Base-by-base conservation (phyloP, 2,888 invertebrate species). In the Tridacna crocea region DNA sequence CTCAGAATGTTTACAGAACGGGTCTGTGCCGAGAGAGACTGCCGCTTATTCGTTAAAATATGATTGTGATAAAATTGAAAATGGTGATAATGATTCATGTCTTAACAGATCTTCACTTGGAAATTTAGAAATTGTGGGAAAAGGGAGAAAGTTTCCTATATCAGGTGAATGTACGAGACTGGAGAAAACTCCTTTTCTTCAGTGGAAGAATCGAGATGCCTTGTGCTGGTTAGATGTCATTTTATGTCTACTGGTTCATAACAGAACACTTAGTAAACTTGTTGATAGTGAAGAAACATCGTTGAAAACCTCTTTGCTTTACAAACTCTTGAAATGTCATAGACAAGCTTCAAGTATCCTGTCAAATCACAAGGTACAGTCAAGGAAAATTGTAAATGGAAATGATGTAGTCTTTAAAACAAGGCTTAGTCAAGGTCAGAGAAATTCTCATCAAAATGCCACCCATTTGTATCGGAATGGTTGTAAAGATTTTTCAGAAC, bases 191-290 rank as follows among this genome's bases (percentile, higher is more conserved):
- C 36, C 17, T 10, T 92, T 88, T 83, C 85, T 91, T 47, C 94
- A 93, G 80, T 94, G 94, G 94, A 88, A 88, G 77, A 94, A 94
- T 75, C 87, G 89, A 61, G 93, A 93, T 74, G 92, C 93, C 10
- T 85, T 94, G 58, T 94, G 94, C 80, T 94, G 94, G 94, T 86
- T 94, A 68, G 93, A 94, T 85, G 93, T 93, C 0, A 87, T 93
- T 6, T 84, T 93, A 24, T 90, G 91, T 73, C 82, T 93, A 47
- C 73, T 92, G 11, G 92, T 91, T 15, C 92, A 93, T 76, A 90
- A 90, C 72, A 82, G 84, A 75, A 84, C 88, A 10, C 27, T 91
- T 48, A 82, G 84, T 58, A 77, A 83, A 26, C 76, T 83, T n/a
- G 75, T 89, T 15, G 73, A 82, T 8, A 72, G 76, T 10, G 80